A percentile compares a stretch with the other conserved stretches of the same genome.
Conservation (phyloP, 2,113 vertebrate genomes). For the Pristiophorus japonicus region DNA sequence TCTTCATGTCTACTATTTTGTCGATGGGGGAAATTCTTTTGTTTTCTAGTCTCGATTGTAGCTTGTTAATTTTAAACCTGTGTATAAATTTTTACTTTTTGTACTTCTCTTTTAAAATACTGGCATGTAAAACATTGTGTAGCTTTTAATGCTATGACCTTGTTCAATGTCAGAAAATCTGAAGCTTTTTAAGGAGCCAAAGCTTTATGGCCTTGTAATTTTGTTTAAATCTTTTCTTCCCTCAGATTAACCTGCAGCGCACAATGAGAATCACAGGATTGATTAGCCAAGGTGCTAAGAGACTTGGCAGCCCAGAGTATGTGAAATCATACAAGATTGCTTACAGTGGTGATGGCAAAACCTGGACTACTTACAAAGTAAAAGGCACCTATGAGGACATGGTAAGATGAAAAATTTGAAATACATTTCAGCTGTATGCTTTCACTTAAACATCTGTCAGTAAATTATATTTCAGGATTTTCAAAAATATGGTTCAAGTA, state of each 20-base stretch:
- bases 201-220: background rate
- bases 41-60: too few species aligned
- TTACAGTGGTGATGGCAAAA: slow-evolving; percentile 89
- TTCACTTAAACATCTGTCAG: background rate
- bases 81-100: background rate
- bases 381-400: slow-evolving; percentile 86
- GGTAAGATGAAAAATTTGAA: slow-evolving; percentile 62
- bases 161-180: background rate
- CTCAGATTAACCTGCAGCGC: slow-evolving; percentile 93
- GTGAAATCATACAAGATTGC: slow-evolving; percentile 98
- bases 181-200: background rate
- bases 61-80: background rate
- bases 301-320: slow-evolving; percentile 94
- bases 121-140: background rate
- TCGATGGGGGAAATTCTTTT: too few species aligned
- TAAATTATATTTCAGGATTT: background rate
- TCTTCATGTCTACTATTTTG: too few species aligned
- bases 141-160: background rate
- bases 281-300: slow-evolving; percentile 97
- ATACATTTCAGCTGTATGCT: background rate
- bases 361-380: slow-evolving; percentile 87
- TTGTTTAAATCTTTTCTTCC: background rate
- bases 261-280: slow-evolving; percentile 95
- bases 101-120: background rate
- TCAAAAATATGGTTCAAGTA: background rate